A percentile compares a stretch with the other conserved stretches of the same genome.
Evolutionary conservation across 2,113 vertebrate genomes (phyloP).

Genomic region (Cebidichthys violaceus): DNA sequence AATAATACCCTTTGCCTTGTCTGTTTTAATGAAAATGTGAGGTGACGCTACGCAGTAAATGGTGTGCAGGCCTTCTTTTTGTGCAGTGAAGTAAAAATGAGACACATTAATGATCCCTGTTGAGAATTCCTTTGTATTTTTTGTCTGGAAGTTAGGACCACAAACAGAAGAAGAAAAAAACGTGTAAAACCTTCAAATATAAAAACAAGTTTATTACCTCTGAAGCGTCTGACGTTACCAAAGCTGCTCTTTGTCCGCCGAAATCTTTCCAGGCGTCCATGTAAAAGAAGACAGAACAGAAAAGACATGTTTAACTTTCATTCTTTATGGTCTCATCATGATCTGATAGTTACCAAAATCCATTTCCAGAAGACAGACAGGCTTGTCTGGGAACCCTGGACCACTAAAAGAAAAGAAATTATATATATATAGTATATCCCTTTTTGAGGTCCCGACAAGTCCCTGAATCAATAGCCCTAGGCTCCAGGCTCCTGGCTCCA

Average conservation of each 20-base stretch:
- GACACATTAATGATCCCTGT: not conserved
- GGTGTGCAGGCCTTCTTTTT: not conserved
- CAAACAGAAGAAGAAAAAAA: not conserved
- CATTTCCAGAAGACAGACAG: not conserved
- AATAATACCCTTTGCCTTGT: not conserved
- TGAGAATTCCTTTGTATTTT: not conserved
- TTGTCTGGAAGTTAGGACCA: not conserved
- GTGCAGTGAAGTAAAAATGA: not conserved
- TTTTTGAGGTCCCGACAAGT: conserved; percentile 72
- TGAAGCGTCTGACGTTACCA: conserved; percentile 76
- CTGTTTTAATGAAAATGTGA: not conserved
- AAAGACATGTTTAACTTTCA: conserved; percentile 11
- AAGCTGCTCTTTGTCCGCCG: conserved; percentile 83
- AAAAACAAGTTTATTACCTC: conserved; percentile 63
- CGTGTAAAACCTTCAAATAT: not conserved
- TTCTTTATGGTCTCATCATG: not conserved
- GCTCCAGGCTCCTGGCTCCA: conserved; percentile 81
- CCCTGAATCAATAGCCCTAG: conserved; percentile 81
- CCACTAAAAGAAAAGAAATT: conserved; percentile 33
- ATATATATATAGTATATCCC: conserved; percentile 38
- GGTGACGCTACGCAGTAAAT: not conserved
- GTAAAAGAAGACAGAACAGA: conserved; percentile 48
- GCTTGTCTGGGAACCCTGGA: not conserved
- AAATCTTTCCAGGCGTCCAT: conserved; percentile 76
- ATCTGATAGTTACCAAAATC: conserved; percentile 11